These are phyloP conservation scores for Gallinago solitaria DNA, from an alignment of 2,797 vertebrate species.

Conservation along the genomic window DNA sequence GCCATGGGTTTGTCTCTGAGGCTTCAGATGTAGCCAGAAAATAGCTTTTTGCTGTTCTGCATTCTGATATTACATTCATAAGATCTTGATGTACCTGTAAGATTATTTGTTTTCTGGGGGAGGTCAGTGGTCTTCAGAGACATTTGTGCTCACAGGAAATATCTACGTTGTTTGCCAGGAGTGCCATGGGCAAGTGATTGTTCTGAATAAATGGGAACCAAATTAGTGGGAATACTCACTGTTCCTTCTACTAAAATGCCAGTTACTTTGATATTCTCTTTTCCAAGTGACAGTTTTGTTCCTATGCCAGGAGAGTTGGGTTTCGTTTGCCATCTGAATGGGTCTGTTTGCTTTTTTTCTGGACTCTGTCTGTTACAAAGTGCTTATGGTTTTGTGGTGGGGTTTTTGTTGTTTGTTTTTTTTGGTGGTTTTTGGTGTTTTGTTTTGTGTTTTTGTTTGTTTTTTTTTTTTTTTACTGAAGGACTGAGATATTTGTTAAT, in stretches of 20 bases:
- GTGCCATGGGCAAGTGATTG: neutral
- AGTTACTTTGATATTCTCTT: neutral
- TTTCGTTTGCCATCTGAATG: neutral
- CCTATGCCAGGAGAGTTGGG: neutral
- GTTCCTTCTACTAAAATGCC: neutral
- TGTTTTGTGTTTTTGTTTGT: no score
- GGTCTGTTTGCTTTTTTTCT: neutral
- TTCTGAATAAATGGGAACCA: neutral
- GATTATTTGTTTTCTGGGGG: neutral
- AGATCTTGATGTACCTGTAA: neutral
- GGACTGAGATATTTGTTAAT: neutral
- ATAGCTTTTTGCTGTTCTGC: neutral
- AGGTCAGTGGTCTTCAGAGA: neutral
- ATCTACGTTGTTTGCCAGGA: accelerated
- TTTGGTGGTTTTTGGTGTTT: no score
- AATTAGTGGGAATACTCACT: accelerated
- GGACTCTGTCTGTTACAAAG: neutral
- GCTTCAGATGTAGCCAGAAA: neutral
- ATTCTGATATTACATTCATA: accelerated
- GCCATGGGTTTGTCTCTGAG: neutral
- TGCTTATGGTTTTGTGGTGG: neutral
- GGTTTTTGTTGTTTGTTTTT: no score
- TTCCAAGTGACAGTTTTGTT: neutral
- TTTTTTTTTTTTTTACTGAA: no score
- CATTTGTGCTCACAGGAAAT: neutral